Evolutionary conservation across 1,140 invertebrate genomes (phyloP), one percentile per base, ranked within the genome.

Genomic region (Drosophila auraria): DNA sequence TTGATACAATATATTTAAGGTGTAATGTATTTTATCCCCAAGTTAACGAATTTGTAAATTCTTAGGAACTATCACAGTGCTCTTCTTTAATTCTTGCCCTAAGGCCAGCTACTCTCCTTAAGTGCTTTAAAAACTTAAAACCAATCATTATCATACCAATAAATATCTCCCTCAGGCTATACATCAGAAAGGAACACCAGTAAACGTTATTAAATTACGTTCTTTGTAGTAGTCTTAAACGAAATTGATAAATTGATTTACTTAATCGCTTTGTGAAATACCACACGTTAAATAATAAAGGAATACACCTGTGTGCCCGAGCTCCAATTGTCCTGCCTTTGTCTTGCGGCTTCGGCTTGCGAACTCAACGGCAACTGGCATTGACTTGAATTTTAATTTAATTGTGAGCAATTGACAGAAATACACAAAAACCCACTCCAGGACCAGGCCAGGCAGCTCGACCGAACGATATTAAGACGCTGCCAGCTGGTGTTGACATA

Each of bases 401-500:
- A 89, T 87, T 90, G 73, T 78, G 17, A 70, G 59, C 83, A 83
- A 89, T 89, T 87, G 83, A 87, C 83, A 87, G 83, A 89, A 87
- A 78, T 87, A 87, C 77, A 83, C 64, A 83, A 87, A 36, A 78
- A 69, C 68, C 56, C 59, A 56, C 70, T 61, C 62, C 60, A 68
- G 45, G 20, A 57, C 62, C 60, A 68, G 45, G 20, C 20, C 56
- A 36, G 36, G 33, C 54, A 72, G 42, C 47, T 66, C 58, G 44
- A 59, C 78, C 42, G 61, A 83, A 69, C 60, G 64, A 83, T 87
- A 87, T 87, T 83, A 83, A 82, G 80, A 76, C 63, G 80, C 69
- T 72, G 72, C 36, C 83, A 87, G 83, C 83, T 87, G 84, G 58
- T 64, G 80, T 89, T 87, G 83, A 87, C 83, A 87, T 87, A 87